A percentile compares a stretch with the other conserved stretches of the same genome.
phyloP scores from a whole-genome alignment of 2,113 vertebrate species.

The Stigmatopora nigra region DNA sequence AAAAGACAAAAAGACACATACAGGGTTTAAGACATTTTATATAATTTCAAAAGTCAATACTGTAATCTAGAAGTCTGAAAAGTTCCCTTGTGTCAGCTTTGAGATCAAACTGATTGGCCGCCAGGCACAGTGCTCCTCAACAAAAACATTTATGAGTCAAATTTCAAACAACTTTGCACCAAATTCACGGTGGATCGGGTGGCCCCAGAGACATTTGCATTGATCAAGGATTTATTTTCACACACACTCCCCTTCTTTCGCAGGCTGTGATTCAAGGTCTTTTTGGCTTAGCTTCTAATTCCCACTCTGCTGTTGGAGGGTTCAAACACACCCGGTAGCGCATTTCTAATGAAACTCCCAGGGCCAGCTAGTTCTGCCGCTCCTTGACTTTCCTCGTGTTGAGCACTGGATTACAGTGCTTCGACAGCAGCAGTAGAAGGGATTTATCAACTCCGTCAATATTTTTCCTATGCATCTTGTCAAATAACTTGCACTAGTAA shows the following conservation, averaged over 20 bases:
- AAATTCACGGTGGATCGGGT: slow-evolving; percentile 54
- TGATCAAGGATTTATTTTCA: slow-evolving; percentile 70
- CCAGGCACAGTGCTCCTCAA: slow-evolving; percentile 43
- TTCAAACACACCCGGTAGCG: slow-evolving; percentile 57
- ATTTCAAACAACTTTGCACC: slow-evolving; percentile 57
- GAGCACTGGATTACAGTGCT: slow-evolving; percentile 48
- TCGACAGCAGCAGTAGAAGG: slow-evolving; percentile 38
- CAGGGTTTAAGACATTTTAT: slow-evolving; percentile 28
- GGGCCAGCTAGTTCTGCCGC: slow-evolving; percentile 43
- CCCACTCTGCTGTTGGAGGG: slow-evolving; percentile 61
- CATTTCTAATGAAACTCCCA: slow-evolving; percentile 69
- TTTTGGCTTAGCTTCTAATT: slow-evolving; percentile 69
- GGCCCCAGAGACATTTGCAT: slow-evolving; percentile 60
- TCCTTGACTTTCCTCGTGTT: slow-evolving; percentile 47
- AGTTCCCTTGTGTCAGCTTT: slow-evolving; percentile 50
- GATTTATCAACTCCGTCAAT: slow-evolving; percentile 36
- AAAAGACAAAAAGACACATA: not conserved
- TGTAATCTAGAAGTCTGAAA: slow-evolving; percentile 58
- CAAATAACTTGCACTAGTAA: slow-evolving; percentile 28
- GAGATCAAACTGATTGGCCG: slow-evolving; percentile 44
- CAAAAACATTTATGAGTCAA: slow-evolving; percentile 60
- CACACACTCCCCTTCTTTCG: slow-evolving; percentile 53
- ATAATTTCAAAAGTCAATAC: slow-evolving; percentile 45
- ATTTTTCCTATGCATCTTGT: slow-evolving; percentile 15
- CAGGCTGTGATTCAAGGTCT: slow-evolving; percentile 69